A percentile compares a stretch with the other conserved stretches of the same genome.
Conservation (phyloP, 2,113 vertebrate species). For the Castor canadensis region DNA sequence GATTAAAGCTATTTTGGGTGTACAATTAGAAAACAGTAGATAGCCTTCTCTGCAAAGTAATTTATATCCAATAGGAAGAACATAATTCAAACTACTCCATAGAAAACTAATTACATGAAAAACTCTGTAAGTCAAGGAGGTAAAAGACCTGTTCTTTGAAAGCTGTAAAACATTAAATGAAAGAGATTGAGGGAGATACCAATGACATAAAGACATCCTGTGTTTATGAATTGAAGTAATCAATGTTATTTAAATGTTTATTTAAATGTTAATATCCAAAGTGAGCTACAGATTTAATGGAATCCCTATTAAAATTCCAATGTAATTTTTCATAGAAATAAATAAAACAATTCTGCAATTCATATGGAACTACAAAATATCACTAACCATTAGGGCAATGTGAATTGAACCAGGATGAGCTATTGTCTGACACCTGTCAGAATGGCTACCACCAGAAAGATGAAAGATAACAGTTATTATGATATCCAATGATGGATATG, state of each 20-base stretch:
- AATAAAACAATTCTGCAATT: background rate
- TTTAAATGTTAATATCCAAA: background rate
- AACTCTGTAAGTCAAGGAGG: background rate
- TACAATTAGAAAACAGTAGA: background rate
- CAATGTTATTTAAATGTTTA: background rate
- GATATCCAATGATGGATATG: too few species aligned
- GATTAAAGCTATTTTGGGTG: background rate
- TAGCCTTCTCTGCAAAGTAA: background rate
- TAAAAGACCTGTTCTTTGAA: background rate
- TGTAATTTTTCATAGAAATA: background rate
- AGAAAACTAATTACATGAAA: background rate
- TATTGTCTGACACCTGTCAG: background rate
- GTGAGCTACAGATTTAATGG: background rate
- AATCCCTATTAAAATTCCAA: background rate
- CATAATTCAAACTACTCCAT: background rate
- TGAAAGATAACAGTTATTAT: too few species aligned
- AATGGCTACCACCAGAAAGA: background rate
- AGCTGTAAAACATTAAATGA: background rate
- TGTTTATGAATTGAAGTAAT: too few species aligned
- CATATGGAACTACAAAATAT: too few species aligned
- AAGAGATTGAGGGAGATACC: background rate
- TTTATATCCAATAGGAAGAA: background rate
- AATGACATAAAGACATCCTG: too few species aligned
- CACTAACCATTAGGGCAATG: background rate
- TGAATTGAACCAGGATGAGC: background rate